These are phyloP conservation scores for Pimpla rufipes DNA, from an alignment of 2,888 invertebrate species.

Conservation along the genomic window DNA sequence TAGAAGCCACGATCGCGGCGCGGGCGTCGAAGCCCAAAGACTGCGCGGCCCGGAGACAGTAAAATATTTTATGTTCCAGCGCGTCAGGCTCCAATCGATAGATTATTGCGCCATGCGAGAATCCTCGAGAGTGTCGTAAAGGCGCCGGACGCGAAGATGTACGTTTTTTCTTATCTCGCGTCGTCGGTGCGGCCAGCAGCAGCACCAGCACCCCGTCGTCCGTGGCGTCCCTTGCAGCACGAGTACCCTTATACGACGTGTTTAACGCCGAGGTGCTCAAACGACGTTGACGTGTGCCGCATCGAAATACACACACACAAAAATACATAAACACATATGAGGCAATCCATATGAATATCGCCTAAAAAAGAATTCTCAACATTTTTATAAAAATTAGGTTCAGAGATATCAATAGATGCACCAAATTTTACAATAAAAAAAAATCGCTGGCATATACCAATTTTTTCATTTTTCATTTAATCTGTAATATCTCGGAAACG, in stretches of 20 bases:
- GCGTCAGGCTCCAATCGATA: constrained; percentile 70
- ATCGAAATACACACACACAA: neutral
- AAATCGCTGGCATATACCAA: too few relatives aligned
- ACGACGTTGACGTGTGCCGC: constrained; percentile 51
- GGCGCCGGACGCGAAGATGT: constrained; percentile 70
- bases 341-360: too few relatives aligned
- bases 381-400: too few relatives aligned
- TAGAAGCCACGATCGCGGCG: neutral
- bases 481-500: too few relatives aligned
- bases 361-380: too few relatives aligned
- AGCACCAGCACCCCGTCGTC: constrained; percentile 34
- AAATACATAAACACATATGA: too few relatives aligned
- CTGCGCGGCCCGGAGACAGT: constrained; percentile 40
- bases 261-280: constrained; percentile 67
- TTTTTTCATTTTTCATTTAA: too few relatives aligned
- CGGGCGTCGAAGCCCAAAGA: neutral
- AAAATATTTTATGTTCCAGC: constrained; percentile 71
- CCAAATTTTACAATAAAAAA: too few relatives aligned
- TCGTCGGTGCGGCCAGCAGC: too few relatives aligned
- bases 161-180: constrained; percentile 63
- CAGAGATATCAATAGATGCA: too few relatives aligned
- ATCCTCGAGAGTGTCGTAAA: constrained; percentile 73
- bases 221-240: constrained; percentile 53
- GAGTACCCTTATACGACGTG: constrained; percentile 70
- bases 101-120: constrained; percentile 71